Evolutionary conservation across 2,888 invertebrate species (phyloP), one percentile per base, ranked within the genome.

Genomic region (Opisthograptis luteolata): DNA sequence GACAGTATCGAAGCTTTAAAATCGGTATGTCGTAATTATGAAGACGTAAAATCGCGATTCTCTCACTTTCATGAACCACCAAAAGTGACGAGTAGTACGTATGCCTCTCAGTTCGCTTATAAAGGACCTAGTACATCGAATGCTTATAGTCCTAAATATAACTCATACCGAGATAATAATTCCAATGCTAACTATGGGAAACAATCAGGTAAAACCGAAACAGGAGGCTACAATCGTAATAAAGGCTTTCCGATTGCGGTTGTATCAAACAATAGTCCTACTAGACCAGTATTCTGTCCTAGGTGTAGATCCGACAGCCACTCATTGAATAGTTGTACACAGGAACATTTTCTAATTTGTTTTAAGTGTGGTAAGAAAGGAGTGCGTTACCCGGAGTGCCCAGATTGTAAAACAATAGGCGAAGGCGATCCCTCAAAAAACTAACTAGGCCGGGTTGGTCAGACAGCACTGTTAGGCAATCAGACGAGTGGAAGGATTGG

Each of bases 21-120:
- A 5, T 14, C 32, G 0, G 0, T 60, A 0, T 64, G 63, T 14
- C 22, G 41, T 1, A 61, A 59, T n/a, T 63, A 54, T 31, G 67
- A 67, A 30, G 24, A 12, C 10, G 19, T 61, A 0, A 20, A 55
- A 6, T 3, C 49, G 0, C 45, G 50, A 0, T 36, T 30, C 2
- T n/a, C 45, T 1, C 24, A 60, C 0, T 65, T 56, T 31, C 32
- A 47, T 0, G 62, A 66, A 25, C 63, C 63, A 5, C 60, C 60
- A 0, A 44, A 7, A 13, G 37, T 14, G 0, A 42, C 28, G 6
- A 5, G 30, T 2, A 10, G 19, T 2, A 56, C 53, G 0, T 4
- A 60, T 0, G 60, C 62, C 0, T 58, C 59, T 0, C 55, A 64
- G n/a, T 58, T 62, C 19, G 47, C 47, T 0, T 53, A 44, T 17